Base-by-base conservation (phyloP, 2,113 vertebrate species). In the Tachuris rubrigastra region DNA sequence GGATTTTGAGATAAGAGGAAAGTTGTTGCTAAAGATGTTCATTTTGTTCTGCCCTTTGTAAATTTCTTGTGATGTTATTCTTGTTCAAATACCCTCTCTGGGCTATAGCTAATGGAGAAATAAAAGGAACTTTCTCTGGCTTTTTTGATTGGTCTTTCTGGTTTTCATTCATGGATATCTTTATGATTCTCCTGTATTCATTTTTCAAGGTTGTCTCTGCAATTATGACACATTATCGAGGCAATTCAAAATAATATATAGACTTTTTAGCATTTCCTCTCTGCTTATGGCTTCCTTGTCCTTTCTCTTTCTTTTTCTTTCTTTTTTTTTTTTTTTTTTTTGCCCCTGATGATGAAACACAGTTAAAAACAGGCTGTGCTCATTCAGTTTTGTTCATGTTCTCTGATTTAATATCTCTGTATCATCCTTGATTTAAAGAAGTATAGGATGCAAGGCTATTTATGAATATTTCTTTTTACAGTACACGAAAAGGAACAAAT, bases 201-300 rank as follows among this genome's bases (percentile, higher is more conserved):
- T 84, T 95, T 82, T 65, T 97, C 97, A 98, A 98, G 97, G 97
- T 98, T 97, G 96, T 86, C 93, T 95, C 74, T 85, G 92, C 93
- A 98, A 96, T 98, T 98, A 97, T 88, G 87, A 91, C 69, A 96
- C 96, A 88, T 97, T 97, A 97, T 83, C 95, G 91, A 97, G 90
- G 94, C 96, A 97, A 98, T 98, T 98, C 95, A 95, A 97, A 98
- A 96, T 98, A 98, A 98, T 98, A 97, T 96, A 97, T 96, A 97
- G 98, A 96, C 93, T 92, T 95, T 82, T 97, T 98, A 97, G 96
- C 95, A 97, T 98, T 98, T 98, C 74, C 85, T 98, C 87, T 95
- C 79, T 90, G 41, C 13, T 97, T 94, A 98, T 97, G 93, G 87
- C 82, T 96, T 97, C 87, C 80, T 93, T 97, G 97, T 97, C 97